Percentiles rank a stretch among this genome's conserved stretches.
Evolutionary conservation across 92 coral and sea anemone genomes (phyloP).

Genomic region (Bergia sp.): DNA sequence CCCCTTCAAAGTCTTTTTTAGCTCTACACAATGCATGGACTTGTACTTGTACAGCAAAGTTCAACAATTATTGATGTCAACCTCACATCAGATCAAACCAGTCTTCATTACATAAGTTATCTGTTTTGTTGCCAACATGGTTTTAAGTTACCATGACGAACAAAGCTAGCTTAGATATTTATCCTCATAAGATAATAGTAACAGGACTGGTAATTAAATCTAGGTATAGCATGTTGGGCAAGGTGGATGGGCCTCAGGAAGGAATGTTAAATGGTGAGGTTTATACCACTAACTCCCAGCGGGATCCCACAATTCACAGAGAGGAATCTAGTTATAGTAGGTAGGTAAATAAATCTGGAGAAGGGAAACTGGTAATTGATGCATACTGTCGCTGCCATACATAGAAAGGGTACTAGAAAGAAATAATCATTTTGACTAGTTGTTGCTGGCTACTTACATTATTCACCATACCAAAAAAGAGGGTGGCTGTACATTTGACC

Average conservation of each 20-base stretch:
- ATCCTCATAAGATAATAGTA: background rate
- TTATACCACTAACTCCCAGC: conserved; percentile 37
- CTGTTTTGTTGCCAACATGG: no score
- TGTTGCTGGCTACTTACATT: background rate
- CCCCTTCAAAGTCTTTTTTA: no score
- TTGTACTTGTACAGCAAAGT: no score
- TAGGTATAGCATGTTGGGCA: conserved; percentile 43
- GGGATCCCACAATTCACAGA: conserved; percentile 26
- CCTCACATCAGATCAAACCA: no score
- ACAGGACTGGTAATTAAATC: conserved; percentile 9
- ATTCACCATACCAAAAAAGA: no score
- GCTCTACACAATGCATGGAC: no score
- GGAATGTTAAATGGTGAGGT: conserved; percentile 42
- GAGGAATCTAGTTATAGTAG: conserved; percentile 1
- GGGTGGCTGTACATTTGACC: no score
- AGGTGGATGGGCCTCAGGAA: conserved; percentile 32
- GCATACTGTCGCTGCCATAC: background rate
- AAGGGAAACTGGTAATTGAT: background rate
- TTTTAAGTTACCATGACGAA: no score
- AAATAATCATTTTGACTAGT: no score
- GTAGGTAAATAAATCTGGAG: conserved; percentile 6
- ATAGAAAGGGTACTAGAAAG: background rate
- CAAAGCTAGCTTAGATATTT: no score
- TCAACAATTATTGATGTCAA: no score
- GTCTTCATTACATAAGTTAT: no score